Conservation (phyloP, 2,888 invertebrate genomes). For the Uropetala carovei region DNA sequence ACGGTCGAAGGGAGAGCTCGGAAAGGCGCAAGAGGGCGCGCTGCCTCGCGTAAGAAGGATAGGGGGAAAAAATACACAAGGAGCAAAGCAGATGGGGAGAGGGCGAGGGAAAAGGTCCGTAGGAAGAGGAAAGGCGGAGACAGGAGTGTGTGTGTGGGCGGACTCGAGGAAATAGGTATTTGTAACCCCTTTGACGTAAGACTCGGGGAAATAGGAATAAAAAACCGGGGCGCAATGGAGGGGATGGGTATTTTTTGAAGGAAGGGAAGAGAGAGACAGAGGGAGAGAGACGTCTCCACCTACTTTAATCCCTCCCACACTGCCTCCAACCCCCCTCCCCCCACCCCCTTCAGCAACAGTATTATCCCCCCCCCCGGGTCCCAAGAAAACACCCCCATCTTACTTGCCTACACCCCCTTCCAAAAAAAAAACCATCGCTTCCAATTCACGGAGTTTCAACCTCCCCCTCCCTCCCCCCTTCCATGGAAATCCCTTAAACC, state of each 20-base stretch:
- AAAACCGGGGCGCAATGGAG: background rate
- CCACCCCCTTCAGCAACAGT: too few species aligned
- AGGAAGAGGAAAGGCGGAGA: background rate
- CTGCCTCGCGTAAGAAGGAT: background rate
- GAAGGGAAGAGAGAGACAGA: too few species aligned
- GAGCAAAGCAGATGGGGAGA: background rate
- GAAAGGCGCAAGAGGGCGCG: background rate
- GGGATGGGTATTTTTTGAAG: too few species aligned
- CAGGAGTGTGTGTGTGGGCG: background rate
- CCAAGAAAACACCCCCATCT: background rate
- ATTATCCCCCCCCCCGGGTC: too few species aligned
- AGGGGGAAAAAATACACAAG: background rate
- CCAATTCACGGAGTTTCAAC: background rate
- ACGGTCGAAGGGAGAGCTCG: background rate
- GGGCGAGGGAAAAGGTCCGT: background rate
- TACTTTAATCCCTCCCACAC: too few species aligned
- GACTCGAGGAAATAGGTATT: constrained; percentile 22
- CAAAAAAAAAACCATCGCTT: constrained; percentile 21
- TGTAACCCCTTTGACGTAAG: constrained; percentile 28
- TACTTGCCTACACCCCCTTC: background rate
- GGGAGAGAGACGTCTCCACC: too few species aligned
- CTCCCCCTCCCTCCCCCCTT: background rate
- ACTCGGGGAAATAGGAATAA: background rate
- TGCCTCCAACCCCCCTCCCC: too few species aligned
- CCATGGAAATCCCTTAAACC: background rate